Base-by-base conservation (phyloP, 2,797 vertebrate genomes). In the Catamblyrhynchus diadema region DNA sequence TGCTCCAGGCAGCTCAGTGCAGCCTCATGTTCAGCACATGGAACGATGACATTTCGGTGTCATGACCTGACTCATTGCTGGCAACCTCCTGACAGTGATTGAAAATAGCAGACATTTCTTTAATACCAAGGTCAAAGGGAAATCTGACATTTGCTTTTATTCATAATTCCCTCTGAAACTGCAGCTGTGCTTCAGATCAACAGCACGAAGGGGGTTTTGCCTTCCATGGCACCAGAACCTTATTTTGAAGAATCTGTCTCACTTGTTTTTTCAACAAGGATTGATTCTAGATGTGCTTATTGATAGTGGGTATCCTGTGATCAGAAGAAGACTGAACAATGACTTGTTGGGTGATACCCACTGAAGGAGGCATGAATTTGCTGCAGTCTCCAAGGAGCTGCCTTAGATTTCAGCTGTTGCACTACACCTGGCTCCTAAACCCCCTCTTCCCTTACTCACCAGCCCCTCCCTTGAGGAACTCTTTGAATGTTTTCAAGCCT, bases 391-490 rank as follows among this genome's bases (percentile, higher is more conserved):
- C n/a, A 17, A 83, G 66, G 56, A 65, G 18, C 14, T 39, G 66
- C 50, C 16, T 80, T 72, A 54, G 65, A 12, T 66, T 72, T 56
- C 44, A 13, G 0, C 23, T 27, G 37, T 23, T 73, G 60, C 33
- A 3, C 39, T 45, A 4, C 44, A 32, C 20, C 39, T 54, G 82
- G 30, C 39, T 33, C 72, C 41, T 41, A 53, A 90, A 57, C 54
- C 44, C 59, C 24, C 44, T 71, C 50, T 56, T 59, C 60, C 32
- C 73, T 75, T 60, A 45, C 61, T 86, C 83, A 86, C 23, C 82
- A 66, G 82, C 93, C 80, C 44, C 82, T 94, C 91, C 93, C 89
- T 91, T 48, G 17, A 65, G 60, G 51, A 90, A 45, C 44, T 47
- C 14, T 8, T 13, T 8, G 3, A 41, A 47, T n/a, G 37, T 66